Evolutionary conservation across 2,797 vertebrate species (phyloP).

Genomic region (Crocidura indochinensis): DNA sequence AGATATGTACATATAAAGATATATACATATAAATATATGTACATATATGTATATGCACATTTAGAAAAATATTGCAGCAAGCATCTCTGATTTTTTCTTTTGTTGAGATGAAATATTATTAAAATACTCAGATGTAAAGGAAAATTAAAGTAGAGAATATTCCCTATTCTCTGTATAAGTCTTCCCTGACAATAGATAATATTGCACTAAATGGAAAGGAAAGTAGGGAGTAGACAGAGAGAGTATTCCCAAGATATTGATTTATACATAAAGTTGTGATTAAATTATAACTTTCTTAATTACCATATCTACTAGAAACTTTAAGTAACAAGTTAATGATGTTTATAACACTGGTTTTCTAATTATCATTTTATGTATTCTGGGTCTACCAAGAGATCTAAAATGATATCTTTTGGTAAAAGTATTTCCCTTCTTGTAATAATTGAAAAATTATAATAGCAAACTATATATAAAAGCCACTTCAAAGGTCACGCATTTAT

Average conservation of each 20-base stretch:
- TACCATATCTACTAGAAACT: neutral
- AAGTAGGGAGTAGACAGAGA: neutral
- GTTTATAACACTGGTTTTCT: slow-evolving; percentile 3
- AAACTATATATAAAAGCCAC: neutral
- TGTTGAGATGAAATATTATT: slow-evolving; percentile 23
- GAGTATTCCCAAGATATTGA: neutral
- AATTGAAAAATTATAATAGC: neutral
- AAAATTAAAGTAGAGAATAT: slow-evolving; percentile 1
- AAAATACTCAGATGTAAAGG: neutral
- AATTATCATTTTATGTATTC: neutral
- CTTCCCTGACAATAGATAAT: neutral
- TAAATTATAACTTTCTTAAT: neutral
- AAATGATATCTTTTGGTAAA: neutral
- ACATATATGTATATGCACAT: neutral
- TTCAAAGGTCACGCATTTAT: neutral
- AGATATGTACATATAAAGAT: too few relatives aligned
- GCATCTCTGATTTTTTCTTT: slow-evolving; percentile 10
- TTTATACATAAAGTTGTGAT: neutral
- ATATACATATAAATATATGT: too few relatives aligned
- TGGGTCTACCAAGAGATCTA: neutral
- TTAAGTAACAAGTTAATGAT: neutral
- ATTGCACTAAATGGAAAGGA: neutral
- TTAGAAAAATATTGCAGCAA: slow-evolving; percentile 39
- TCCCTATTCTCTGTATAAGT: neutral
- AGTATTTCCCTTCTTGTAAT: neutral